Percentiles rank a stretch among this genome's conserved stretches.
phyloP scores from a whole-genome alignment of 2,888 invertebrate genomes.

The Ernsta delagoae region DNA sequence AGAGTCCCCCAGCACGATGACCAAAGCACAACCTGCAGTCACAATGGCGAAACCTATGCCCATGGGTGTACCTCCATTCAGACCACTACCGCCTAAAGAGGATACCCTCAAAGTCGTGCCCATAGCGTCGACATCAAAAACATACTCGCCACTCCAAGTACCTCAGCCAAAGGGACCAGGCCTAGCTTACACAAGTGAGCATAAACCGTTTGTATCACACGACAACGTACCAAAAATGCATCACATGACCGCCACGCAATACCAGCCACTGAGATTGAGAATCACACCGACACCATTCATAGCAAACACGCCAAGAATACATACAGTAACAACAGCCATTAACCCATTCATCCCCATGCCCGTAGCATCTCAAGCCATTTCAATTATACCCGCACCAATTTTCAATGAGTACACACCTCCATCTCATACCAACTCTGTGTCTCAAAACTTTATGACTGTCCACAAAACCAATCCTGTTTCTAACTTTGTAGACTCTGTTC shows the following conservation, averaged over 20 bases:
- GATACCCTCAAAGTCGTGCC: conserved; percentile 83
- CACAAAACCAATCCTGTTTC: conserved; percentile 73
- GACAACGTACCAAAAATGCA: conserved; percentile 77
- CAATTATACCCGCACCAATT: conserved; percentile 68
- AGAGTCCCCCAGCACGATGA: conserved; percentile 52
- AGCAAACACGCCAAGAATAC: conserved; percentile 60
- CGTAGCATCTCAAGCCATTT: conserved; percentile 60
- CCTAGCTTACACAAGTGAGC: conserved; percentile 76
- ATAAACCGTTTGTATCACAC: conserved; percentile 65
- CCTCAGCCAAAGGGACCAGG: conserved; percentile 71
- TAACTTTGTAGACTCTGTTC: conserved; percentile 81
- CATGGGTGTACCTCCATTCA: conserved; percentile 90
- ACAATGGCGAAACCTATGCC: conserved; percentile 84
- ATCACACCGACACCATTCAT: conserved; percentile 68
- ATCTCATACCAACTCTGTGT: conserved; percentile 54
- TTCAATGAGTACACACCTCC: conserved; percentile 66
- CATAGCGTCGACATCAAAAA: conserved; percentile 63
- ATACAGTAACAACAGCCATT: conserved; percentile 84
- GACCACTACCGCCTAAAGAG: conserved; percentile 88
- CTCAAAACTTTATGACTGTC: conserved; percentile 57
- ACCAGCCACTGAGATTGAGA: conserved; percentile 57
- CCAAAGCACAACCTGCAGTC: conserved; percentile 54
- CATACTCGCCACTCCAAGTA: conserved; percentile 67
- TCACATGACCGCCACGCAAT: conserved; percentile 76
- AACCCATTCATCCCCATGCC: conserved; percentile 82